Base-by-base conservation (phyloP, 2,113 vertebrate species). In the Oxyura jamaicensis region DNA sequence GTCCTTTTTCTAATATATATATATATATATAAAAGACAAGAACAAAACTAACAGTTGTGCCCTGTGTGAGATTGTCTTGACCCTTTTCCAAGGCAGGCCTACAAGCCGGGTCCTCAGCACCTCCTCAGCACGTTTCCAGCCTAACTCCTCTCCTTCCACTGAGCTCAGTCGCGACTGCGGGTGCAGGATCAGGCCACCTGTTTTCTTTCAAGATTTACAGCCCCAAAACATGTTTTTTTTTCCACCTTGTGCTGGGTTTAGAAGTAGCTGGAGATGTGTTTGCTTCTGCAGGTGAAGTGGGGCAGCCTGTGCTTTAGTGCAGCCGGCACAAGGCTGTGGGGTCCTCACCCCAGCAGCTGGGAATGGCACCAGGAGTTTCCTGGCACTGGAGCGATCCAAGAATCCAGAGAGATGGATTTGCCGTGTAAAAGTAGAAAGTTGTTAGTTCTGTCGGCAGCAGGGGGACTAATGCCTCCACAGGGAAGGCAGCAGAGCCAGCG, bases 1-100 rank as follows among this genome's bases (percentile, higher is more conserved):
- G 62, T 73, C 83, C 8, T n/a, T 81, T 33, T n/a, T 86, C 31
- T 72, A 36, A 58, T 18, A 31, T 25, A 46, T 73, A 55, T 14
- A 46, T 73, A 55, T 14, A 22, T 36, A 46, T 41, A 22, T 48
- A 55, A 15, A 25, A 41, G 55, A 28, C 5, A 29, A 91, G 62
- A 95, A 46, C 36, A 88, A 91, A 95, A 90, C 88, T 80, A 93
- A 89, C 68, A 78, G 33, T 44, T 84, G 56, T 94, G 94, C 73
- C 60, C 72, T 90, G 21, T 2, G n/a, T 78, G 71, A 93, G 86
- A 96, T 91, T 94, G 71, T 94, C 75, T 90, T 80, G 90, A 91
- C 82, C 62, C 89, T 73, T 59, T 46, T 33, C 58, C 91, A 88
- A 83, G 20, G 22, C 46, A 88, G 16, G 42, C 74, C 55, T 88